These are phyloP conservation scores for Pseudomyrmex gracilis DNA, from an alignment of 1,140 invertebrate genomes.

Conservation along the genomic window DNA sequence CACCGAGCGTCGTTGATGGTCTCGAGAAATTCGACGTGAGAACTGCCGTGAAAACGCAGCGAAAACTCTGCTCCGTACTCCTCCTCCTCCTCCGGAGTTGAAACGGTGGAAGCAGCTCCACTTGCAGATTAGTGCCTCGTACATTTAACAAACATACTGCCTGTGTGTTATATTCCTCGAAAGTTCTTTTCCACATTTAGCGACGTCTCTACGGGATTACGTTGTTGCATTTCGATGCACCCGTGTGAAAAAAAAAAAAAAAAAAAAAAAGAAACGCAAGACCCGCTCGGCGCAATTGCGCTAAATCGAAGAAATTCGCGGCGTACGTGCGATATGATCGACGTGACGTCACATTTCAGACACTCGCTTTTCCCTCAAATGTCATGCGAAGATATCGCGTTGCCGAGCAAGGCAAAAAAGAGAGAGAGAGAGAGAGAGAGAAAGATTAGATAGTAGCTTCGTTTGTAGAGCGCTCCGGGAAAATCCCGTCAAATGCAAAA, in stretches of 20 bases:
- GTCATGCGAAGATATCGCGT: no score
- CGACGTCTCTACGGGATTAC: slow-evolving; percentile 24
- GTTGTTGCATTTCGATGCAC: slow-evolving; percentile 39
- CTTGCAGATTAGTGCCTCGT: slow-evolving; percentile 49
- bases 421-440: no score
- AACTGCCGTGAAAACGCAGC: background rate
- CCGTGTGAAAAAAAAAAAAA: background rate
- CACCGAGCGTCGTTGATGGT: slow-evolving; percentile 4
- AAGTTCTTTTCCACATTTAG: slow-evolving; percentile 32
- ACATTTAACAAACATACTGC: slow-evolving; percentile 34
- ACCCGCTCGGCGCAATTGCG: slow-evolving; percentile 3
- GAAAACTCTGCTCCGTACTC: slow-evolving; percentile 28
- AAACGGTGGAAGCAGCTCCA: background rate
- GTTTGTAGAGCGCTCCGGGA: no score
- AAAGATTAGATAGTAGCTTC: no score
- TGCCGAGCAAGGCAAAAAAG: no score
- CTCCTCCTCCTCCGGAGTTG: background rate
- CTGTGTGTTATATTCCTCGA: slow-evolving; percentile 19
- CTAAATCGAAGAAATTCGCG: slow-evolving; percentile 16
- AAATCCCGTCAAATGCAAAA: no score
- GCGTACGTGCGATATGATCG: background rate
- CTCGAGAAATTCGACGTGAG: slow-evolving; percentile 46
- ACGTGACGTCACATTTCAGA: no score
- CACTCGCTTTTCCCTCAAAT: no score
- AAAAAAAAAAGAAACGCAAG: background rate